Evolutionary conservation across 1,140 invertebrate species (phyloP).

Genomic region (Pygmarrhopalites habei): DNA sequence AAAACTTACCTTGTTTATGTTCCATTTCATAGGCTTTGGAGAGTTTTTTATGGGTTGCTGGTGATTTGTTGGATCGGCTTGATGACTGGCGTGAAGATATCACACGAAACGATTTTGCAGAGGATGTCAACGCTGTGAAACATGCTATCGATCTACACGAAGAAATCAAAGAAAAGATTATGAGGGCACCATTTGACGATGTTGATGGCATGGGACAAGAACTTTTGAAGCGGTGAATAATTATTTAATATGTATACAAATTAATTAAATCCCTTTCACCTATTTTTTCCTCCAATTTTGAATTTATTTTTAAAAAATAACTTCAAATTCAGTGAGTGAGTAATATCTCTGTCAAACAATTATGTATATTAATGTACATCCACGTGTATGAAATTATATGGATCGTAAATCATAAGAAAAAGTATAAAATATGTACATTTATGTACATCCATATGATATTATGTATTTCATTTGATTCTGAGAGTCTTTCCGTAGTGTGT

Average conservation of each 20-base stretch:
- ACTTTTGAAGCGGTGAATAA: conserved; percentile 55
- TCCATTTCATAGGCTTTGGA: conserved; percentile 62
- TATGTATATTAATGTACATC: too few relatives aligned
- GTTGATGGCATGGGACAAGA: conserved; percentile 67
- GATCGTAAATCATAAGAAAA: too few relatives aligned
- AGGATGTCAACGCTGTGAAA: conserved; percentile 83
- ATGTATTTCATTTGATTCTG: too few relatives aligned
- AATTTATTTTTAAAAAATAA: too few relatives aligned
- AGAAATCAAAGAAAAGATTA: conserved; percentile 88
- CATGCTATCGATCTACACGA: conserved; percentile 85
- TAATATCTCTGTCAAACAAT: too few relatives aligned
- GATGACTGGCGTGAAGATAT: conserved; percentile 88
- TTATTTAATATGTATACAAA: neutral
- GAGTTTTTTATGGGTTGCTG: conserved; percentile 90
- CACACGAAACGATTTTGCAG: conserved; percentile 80
- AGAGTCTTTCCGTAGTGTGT: too few relatives aligned
- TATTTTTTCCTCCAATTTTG: too few relatives aligned
- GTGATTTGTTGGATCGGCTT: conserved; percentile 80
- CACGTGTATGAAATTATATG: too few relatives aligned
- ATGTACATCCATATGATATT: too few relatives aligned
- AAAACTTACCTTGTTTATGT: neutral
- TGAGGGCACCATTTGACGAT: conserved; percentile 86
- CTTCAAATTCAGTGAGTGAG: too few relatives aligned
- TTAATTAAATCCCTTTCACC: too few relatives aligned
- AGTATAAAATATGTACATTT: too few relatives aligned